Evolutionary conservation across 2,113 vertebrate genomes (phyloP).

Genomic region (Microtus pennsylvanicus): DNA sequence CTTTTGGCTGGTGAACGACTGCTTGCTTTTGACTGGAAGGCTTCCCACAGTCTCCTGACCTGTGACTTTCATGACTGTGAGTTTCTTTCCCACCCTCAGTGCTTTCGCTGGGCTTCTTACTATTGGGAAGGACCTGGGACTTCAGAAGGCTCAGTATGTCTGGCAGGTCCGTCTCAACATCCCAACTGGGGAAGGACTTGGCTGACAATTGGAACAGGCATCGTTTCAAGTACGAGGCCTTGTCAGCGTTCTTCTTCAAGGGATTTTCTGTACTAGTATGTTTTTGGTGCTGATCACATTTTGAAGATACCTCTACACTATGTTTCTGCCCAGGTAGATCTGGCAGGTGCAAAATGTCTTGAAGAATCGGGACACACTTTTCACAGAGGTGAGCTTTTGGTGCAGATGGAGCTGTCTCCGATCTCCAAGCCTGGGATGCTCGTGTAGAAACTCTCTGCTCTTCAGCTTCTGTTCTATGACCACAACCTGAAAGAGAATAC

Average conservation of each 20-base stretch:
- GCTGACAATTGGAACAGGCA: neutral
- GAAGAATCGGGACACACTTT: slow-evolving; percentile 37
- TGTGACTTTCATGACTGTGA: neutral
- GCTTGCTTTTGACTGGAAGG: slow-evolving; percentile 26
- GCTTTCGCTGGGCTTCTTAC: neutral
- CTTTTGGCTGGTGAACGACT: slow-evolving; percentile 20
- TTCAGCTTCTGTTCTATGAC: slow-evolving; percentile 30
- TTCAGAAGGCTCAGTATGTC: slow-evolving; percentile 22
- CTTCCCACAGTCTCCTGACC: neutral
- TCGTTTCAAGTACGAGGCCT: neutral
- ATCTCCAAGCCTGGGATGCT: neutral
- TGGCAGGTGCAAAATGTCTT: slow-evolving; percentile 46
- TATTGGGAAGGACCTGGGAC: neutral
- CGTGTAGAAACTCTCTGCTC: neutral
- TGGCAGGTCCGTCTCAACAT: slow-evolving; percentile 34
- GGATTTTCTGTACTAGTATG: neutral
- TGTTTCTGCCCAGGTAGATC: slow-evolving; percentile 24
- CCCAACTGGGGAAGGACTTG: slow-evolving; percentile 27
- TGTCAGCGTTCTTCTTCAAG: neutral
- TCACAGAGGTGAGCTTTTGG: slow-evolving; percentile 18
- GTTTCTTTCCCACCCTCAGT: neutral
- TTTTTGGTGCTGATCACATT: neutral
- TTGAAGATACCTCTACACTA: neutral
- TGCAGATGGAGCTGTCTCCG: neutral
- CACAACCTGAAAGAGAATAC: slow-evolving; percentile 62